phyloP scores from a whole-genome alignment of 2,888 invertebrate species.

The Chirona hameri region DNA sequence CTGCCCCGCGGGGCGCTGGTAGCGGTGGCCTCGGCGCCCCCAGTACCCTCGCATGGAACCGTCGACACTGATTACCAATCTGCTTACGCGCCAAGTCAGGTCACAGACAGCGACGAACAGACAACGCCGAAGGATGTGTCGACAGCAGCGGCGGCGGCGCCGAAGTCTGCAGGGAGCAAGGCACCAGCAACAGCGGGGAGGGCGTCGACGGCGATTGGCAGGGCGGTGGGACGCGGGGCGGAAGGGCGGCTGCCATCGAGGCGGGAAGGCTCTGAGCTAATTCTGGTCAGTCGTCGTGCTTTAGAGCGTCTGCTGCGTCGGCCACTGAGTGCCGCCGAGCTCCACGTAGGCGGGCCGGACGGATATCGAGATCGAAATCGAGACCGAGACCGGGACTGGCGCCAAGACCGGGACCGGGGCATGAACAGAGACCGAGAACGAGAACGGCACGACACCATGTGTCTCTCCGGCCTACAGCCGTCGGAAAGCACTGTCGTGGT shows the following conservation, averaged over 20 bases:
- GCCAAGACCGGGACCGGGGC: no score
- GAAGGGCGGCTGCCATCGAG: neutral
- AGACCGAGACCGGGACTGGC: no score
- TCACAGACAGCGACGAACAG: neutral
- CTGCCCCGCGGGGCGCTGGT: neutral
- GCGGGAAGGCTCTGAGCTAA: neutral
- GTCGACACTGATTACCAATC: neutral
- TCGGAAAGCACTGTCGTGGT: no score
- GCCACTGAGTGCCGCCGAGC: neutral
- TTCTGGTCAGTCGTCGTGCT: neutral
- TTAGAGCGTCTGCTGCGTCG: slow-evolving; percentile 11
- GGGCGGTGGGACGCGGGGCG: no score
- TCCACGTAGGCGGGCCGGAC: neutral
- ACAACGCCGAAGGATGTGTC: no score
- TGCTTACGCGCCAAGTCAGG: neutral
- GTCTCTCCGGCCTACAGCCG: no score
- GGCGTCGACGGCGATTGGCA: no score
- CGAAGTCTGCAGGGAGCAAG: neutral
- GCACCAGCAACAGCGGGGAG: neutral
- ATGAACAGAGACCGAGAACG: no score
- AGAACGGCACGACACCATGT: no score
- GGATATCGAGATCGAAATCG: no score
- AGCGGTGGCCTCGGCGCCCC: neutral
- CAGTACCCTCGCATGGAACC: neutral
- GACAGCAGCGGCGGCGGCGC: neutral